Base-by-base conservation (phyloP, 2,888 invertebrate genomes). In the Pachymerium ferrugineum region DNA sequence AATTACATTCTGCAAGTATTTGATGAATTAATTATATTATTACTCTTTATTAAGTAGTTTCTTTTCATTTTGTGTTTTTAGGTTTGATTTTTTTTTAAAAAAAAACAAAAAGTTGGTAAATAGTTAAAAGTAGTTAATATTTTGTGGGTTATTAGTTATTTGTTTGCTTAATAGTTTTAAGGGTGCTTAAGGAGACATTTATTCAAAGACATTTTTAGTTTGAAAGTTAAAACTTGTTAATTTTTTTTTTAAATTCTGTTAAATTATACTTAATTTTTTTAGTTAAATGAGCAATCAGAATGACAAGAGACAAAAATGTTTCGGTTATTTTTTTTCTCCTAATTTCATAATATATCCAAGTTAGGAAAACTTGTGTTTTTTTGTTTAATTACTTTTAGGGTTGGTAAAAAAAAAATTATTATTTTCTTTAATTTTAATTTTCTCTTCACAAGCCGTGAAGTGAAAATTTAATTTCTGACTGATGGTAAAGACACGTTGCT, bases 91-190 rank as follows among this genome's bases (percentile, higher is more conserved):
- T 4, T 54, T 54, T 54, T 22, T 54, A 25, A n/a, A n/a, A n/a
- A n/a, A n/a, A n/a, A n/a, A n/a, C n/a, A n/a, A n/a, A n/a, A n/a
- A n/a, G n/a, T n/a, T n/a, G n/a, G n/a, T n/a, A n/a, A n/a, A 25
- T 54, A 54, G 22, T 4, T 54, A 22, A 25, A 54, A 22, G 54
- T 54, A 47, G 47, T 47, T 47, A 42, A 47, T 22, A 5, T 54
- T 54, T 54, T 54, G 54, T 54, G 54, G 54, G 54, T 54, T 54
- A 54, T 54, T 54, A n/a, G n/a, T n/a, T n/a, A n/a, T n/a, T 54
- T 25, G 54, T 22, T 54, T 19, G 54, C 25, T 54, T 25, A 54
- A 54, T 54, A 54, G 25, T 54, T 22, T 19, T 54, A 25, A 54
- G 25, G 54, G 25, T 22, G 12, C n/a, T 14, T 54, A 25, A 22